These are phyloP conservation scores for Brachionus rotundiformis DNA, from an alignment of 1,140 invertebrate genomes.

Conservation along the genomic window DNA sequence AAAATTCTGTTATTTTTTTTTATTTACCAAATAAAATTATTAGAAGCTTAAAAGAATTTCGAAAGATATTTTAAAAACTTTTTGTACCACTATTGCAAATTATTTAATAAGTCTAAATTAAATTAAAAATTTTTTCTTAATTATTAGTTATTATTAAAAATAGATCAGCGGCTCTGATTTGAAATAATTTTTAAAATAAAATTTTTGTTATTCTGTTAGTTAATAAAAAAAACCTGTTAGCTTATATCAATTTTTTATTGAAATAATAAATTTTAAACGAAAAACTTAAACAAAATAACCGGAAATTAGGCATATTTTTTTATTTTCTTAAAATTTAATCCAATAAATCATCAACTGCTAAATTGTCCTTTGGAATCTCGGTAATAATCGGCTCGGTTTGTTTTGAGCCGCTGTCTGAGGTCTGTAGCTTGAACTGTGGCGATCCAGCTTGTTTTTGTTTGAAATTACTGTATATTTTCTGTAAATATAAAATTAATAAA, in stretches of 20 bases:
- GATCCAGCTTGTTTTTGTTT: slow-evolving; percentile 24
- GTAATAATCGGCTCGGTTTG: slow-evolving; percentile 6
- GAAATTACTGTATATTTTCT: slow-evolving; percentile 39
- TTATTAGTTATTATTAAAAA: too few species aligned
- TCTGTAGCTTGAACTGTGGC: not conserved
- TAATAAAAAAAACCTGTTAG: too few species aligned
- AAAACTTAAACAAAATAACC: not conserved
- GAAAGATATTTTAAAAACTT: too few species aligned
- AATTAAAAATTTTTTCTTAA: too few species aligned
- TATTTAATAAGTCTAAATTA: too few species aligned
- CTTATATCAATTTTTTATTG: not conserved
- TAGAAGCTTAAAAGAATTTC: too few species aligned
- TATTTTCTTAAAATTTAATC: slow-evolving; percentile 21
- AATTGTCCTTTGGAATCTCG: slow-evolving; percentile 35
- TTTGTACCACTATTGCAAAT: too few species aligned
- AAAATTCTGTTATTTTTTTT: slow-evolving; percentile 12
- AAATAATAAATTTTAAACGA: not conserved
- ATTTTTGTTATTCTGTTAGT: too few species aligned
- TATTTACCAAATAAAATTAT: too few species aligned
- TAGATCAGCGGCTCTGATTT: too few species aligned
- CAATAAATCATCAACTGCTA: slow-evolving; percentile 43
- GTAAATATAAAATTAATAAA: not conserved
- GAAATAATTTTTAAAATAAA: too few species aligned
- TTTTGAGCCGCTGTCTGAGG: not conserved
- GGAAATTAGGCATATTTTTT: not conserved